Percentiles rank a stretch among this genome's conserved stretches.
phyloP scores from a whole-genome alignment of 2,888 invertebrate species.

The Trisateles emortualis region DNA sequence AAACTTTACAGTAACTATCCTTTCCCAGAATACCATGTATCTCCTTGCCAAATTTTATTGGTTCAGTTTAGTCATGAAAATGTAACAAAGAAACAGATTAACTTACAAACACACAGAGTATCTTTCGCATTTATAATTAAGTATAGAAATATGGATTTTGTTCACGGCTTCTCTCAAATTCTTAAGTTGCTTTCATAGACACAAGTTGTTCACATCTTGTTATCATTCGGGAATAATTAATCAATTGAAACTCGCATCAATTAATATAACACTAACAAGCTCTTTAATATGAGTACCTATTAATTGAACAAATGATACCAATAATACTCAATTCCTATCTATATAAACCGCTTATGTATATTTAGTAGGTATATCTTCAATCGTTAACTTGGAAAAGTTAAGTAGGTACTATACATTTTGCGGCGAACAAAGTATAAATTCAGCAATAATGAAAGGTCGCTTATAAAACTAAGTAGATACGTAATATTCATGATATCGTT shows the following conservation, averaged over 20 bases:
- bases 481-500: conserved; percentile 74
- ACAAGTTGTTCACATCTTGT: conserved; percentile 13
- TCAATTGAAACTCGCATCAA: conserved; percentile 17
- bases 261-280: conserved; percentile 17
- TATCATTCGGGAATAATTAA: conserved; percentile 17
- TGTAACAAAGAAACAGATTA: too few relatives aligned
- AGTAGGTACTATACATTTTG: conserved; percentile 24
- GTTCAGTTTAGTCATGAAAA: too few relatives aligned
- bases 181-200: neutral
- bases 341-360: neutral
- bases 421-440: conserved; percentile 42
- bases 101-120: too few relatives aligned
- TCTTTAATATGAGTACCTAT: conserved; percentile 23
- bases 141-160: too few relatives aligned
- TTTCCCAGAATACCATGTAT: too few relatives aligned
- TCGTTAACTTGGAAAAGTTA: conserved; percentile 9
- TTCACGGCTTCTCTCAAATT: too few relatives aligned
- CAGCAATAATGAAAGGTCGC: conserved; percentile 46
- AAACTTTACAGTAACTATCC: too few relatives aligned
- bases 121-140: too few relatives aligned
- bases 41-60: too few relatives aligned
- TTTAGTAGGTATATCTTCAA: neutral
- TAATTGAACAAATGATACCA: conserved; percentile 22
- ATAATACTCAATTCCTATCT: conserved; percentile 8
- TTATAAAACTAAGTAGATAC: conserved; percentile 60